Conservation (phyloP, 2,797 vertebrate genomes). For the Urophycis tenuis region DNA sequence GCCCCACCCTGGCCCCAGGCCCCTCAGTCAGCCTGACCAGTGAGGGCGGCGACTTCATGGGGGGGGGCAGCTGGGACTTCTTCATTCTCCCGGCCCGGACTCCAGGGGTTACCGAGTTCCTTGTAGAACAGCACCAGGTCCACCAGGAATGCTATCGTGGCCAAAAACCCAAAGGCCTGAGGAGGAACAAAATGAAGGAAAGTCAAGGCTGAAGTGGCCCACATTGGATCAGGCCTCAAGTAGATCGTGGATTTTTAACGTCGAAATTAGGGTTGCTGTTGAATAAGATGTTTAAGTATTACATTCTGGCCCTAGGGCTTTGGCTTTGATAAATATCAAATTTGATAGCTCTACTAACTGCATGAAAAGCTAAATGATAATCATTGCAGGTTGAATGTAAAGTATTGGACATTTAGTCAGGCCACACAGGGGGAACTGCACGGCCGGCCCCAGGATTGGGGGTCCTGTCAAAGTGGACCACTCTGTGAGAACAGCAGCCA, state of each 20-base stretch:
- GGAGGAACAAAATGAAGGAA: background rate
- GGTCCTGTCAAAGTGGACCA: too few relatives aligned
- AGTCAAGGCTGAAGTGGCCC: background rate
- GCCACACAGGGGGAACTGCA: too few relatives aligned
- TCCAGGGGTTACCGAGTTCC: conserved; percentile 26
- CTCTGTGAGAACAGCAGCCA: too few relatives aligned
- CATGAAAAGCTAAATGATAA: too few relatives aligned
- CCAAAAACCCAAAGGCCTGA: conserved; percentile 80
- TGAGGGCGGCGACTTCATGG: conserved; percentile 54
- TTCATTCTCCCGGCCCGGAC: background rate
- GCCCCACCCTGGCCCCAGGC: background rate
- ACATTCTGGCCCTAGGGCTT: background rate
- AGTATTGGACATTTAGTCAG: too few relatives aligned
- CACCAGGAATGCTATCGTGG: conserved; percentile 50
- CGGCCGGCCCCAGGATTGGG: too few relatives aligned
- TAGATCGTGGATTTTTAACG: too few relatives aligned
- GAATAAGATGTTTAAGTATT: background rate
- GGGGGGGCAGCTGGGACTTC: too few relatives aligned
- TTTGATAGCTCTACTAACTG: too few relatives aligned
- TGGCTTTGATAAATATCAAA: background rate
- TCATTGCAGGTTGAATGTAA: too few relatives aligned
- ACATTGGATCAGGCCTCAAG: background rate
- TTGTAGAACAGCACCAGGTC: conserved; percentile 42
- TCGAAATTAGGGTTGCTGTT: background rate
- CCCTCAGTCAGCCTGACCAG: rapidly evolving